Base-by-base conservation (phyloP, 1,140 invertebrate genomes). In the Heliconius hermathena region DNA sequence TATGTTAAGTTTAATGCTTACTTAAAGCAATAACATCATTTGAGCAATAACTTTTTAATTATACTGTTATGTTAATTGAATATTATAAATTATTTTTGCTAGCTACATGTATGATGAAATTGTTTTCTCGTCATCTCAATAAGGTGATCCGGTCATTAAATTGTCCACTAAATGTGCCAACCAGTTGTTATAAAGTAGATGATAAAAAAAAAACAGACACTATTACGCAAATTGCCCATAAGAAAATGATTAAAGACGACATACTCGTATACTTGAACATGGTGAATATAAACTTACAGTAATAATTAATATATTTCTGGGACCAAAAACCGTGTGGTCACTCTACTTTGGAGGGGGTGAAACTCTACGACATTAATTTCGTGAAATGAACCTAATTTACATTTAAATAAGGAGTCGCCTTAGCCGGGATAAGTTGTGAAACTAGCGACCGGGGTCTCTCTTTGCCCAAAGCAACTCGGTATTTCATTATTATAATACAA, bases 341-440 rank as follows among this genome's bases (percentile, higher is more conserved):
- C 88, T 74, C 76, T 88, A 89, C 86, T 73, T 76, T 73, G 88
- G 89, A 26, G 41, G 41, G 90, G 92, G 93, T 90, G 94, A 92
- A 88, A 88, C 93, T 92, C 91, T 89, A 94, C 93, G 96, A 97
- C 96, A 97, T 97, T 97, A 97, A 97, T 97, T 97, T 97, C 96
- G 96, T 96, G 96, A 97, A 97, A 97, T 97, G 96, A 97, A 97
- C 96, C 97, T 97, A 96, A 97, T 97, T 97, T 97, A 96, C 97
- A 97, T 97, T 97, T 97, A 97, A 97, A 97, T 97, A 97, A 97
- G 96, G 96, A 96, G 95, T 94, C 92, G 95, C 93, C 93, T 94
- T 94, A 93, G 91, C 84, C 88, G 88, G 93, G 93, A 94, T 94
- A 94, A 94, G 92, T 94, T 94, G 93, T 85, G 90, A 94, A 94